Percentiles rank a stretch among this genome's conserved stretches.
Evolutionary conservation across 2,797 vertebrate species (phyloP).

Genomic region (Malurus leucopterus): DNA sequence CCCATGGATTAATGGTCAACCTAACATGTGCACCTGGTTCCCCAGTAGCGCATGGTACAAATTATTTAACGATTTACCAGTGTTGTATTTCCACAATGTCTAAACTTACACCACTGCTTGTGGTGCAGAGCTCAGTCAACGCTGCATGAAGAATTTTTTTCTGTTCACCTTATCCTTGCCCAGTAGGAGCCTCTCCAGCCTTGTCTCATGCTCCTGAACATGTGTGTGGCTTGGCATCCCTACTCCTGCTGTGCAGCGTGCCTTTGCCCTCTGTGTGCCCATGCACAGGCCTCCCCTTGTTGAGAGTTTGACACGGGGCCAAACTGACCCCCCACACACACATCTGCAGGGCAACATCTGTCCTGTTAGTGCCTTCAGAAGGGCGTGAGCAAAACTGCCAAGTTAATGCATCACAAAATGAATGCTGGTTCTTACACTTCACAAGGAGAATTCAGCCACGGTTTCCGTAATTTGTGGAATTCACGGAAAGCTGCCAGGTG

Average conservation of each 20-base stretch:
- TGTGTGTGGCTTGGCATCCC: slow-evolving; percentile 6
- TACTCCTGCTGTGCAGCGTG: neutral
- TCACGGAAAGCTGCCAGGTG: neutral
- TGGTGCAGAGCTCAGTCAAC: neutral
- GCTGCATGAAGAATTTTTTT: neutral
- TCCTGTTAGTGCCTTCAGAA: neutral
- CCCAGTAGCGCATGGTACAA: neutral
- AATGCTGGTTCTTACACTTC: neutral
- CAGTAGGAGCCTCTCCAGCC: neutral
- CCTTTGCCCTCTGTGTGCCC: neutral
- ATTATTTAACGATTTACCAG: neutral
- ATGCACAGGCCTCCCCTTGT: neutral
- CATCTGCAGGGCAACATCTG: slow-evolving; percentile 2
- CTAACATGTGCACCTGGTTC: neutral
- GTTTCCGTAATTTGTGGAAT: neutral
- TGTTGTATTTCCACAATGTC: accelerated
- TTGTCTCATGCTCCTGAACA: neutral
- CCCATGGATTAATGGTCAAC: neutral
- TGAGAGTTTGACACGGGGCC: neutral
- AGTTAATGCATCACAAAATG: neutral
- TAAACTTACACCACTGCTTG: neutral
- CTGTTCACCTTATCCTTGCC: neutral
- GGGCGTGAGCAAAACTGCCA: neutral
- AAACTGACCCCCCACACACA: neutral
- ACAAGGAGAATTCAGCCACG: neutral